Base-by-base conservation (phyloP, 2,888 invertebrate species). In the Polymixis lichenea region DNA sequence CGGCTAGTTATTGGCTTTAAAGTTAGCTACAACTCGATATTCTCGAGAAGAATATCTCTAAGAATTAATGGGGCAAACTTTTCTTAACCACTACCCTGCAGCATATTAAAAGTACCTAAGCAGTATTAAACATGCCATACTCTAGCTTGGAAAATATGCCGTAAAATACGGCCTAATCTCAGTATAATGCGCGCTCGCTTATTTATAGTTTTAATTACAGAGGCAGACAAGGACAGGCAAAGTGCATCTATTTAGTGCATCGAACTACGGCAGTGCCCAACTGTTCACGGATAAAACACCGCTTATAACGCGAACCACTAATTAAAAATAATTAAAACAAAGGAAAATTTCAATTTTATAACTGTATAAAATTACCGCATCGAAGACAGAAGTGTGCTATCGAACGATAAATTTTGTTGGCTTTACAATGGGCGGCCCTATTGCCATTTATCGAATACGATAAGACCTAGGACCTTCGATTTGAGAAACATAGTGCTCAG, bases 161-260 rank as follows among this genome's bases (percentile, higher is more conserved):
- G 72, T 84, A 77, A 84, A 80, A 38, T 55, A 72, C 43, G 19
- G 55, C 43, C 65, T 80, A 83, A 80, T 83, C 84, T 76, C 58
- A 65, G 65, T 60, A 58, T 79, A 83, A 74, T 72, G 73, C 60
- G 53, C 73, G 25, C 51, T 73, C 58, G 62, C 64, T 86, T 86
- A 79, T 86, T 81, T 86, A 86, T 79, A 74, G 77, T 62, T 72
- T 79, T 86, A 82, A 86, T 86, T 86, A 79, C 51, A 60, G 71
- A 19, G 55, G 32, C 67, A 75, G 70, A 74, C 78, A 84, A 79
- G 82, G 72, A 61, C 71, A 74, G 46, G 62, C 56, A 32, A 51
- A 61, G 61, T 83, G 68, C 77, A 84, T 79, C 75, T 65, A 25
- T 71, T 79, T 65, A 74, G 66, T 81, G 60, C 25, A 32, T 13